These are phyloP conservation scores for Maccullochella peelii DNA, from an alignment of 2,113 vertebrate species.

Conservation along the genomic window DNA sequence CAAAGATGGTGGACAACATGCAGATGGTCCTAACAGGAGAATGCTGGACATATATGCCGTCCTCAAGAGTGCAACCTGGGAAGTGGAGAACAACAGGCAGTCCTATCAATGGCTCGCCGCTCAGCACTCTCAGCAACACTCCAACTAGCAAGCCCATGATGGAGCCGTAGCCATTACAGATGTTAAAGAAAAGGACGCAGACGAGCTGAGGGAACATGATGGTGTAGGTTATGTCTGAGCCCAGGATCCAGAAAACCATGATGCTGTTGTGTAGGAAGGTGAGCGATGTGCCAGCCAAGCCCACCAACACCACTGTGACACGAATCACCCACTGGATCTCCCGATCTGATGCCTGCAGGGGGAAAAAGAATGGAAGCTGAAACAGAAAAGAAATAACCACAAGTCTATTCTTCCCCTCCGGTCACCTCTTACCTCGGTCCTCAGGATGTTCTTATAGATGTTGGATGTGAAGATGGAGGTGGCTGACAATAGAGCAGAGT, in stretches of 20 bases:
- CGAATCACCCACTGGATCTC: constrained; percentile 85
- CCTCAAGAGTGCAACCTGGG: constrained; percentile 61
- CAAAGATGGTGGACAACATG: constrained; percentile 49
- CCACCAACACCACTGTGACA: constrained; percentile 79
- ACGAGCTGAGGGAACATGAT: constrained; percentile 86
- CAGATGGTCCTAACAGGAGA: constrained; percentile 52
- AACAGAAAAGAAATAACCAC: background rate
- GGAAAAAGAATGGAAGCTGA: background rate
- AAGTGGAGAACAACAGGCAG: constrained; percentile 77
- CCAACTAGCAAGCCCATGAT: constrained; percentile 74
- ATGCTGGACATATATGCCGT: constrained; percentile 50
- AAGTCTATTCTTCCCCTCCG: background rate
- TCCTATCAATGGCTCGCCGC: constrained; percentile 80
- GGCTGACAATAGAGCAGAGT: constrained; percentile 75
- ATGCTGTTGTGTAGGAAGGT: constrained; percentile 80
- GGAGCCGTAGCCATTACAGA: constrained; percentile 83
- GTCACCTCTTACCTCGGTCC: constrained; percentile 43
- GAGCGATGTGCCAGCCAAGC: constrained; percentile 73
- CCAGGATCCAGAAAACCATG: constrained; percentile 85
- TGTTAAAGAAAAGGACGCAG: constrained; percentile 74
- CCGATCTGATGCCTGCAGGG: constrained; percentile 79
- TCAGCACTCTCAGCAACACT: constrained; percentile 79
- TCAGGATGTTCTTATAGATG: constrained; percentile 70
- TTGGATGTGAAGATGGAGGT: constrained; percentile 73
- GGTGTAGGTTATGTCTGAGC: constrained; percentile 81